Conservation (phyloP, 2,888 invertebrate species). For the Hymenopus coronatus region DNA sequence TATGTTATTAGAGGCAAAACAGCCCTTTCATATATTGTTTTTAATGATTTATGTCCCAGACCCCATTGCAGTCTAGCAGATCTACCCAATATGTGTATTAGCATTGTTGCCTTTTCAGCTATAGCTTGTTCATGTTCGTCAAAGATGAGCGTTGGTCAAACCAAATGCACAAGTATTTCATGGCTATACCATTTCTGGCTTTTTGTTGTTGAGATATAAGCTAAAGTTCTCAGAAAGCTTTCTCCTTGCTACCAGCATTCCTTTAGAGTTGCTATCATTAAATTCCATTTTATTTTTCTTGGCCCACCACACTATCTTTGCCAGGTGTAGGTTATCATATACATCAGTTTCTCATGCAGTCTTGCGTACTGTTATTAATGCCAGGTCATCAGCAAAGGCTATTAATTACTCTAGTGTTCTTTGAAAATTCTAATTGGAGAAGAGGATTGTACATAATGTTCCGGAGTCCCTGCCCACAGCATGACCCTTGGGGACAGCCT, state of each 20-base stretch:
- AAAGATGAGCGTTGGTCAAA: background rate
- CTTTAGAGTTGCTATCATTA: background rate
- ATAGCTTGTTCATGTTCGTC: background rate
- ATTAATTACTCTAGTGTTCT: background rate
- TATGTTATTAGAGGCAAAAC: background rate
- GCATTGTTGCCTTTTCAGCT: background rate
- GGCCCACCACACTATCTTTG: background rate
- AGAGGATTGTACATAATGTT: conserved; percentile 1
- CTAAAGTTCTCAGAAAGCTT: background rate
- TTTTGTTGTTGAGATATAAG: background rate
- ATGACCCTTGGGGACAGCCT: background rate
- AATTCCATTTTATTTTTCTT: no score
- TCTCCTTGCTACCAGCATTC: background rate
- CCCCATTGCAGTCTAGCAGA: background rate
- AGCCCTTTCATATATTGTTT: background rate
- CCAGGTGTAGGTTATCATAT: background rate
- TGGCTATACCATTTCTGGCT: background rate
- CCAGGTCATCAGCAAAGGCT: background rate
- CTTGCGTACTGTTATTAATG: background rate
- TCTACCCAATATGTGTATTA: background rate
- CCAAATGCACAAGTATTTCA: background rate
- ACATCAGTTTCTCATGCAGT: background rate
- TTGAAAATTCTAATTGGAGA: conserved; percentile 1
- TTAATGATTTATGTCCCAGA: background rate
- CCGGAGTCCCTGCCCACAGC: background rate